These are phyloP conservation scores for Rhodophaea formosa DNA, from an alignment of 2,888 invertebrate species.

Conservation along the genomic window DNA sequence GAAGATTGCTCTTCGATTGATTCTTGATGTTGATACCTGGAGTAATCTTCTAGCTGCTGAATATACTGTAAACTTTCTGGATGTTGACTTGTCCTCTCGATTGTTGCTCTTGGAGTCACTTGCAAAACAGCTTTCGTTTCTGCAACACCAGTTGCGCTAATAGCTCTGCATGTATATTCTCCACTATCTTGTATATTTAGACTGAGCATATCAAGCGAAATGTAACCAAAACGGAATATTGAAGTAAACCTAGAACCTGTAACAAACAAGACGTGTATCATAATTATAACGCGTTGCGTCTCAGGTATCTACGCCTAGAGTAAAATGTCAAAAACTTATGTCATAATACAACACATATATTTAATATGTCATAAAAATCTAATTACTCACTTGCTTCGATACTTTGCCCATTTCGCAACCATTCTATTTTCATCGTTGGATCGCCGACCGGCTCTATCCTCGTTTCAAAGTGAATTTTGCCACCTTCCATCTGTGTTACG, in stretches of 20 bases:
- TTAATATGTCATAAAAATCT: background rate
- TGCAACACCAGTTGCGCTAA: conserved; percentile 92
- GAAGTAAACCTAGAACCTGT: conserved; percentile 96
- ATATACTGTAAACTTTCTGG: conserved; percentile 95
- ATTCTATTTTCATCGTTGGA: conserved; percentile 97
- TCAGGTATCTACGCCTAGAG: no score
- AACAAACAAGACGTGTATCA: conserved; percentile 31
- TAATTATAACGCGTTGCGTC: background rate
- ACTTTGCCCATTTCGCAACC: conserved; percentile 95
- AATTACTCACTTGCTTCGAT: conserved; percentile 91
- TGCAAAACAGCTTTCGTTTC: conserved; percentile 91
- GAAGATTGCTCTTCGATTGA: conserved; percentile 90
- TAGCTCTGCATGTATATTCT: conserved; percentile 93
- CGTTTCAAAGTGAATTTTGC: conserved; percentile 97
- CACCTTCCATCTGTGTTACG: conserved; percentile 92
- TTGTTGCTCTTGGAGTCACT: conserved; percentile 90
- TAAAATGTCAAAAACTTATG: no score
- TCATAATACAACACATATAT: background rate
- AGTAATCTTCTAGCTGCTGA: conserved; percentile 94
- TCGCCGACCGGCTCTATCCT: conserved; percentile 98
- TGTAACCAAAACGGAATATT: conserved; percentile 98
- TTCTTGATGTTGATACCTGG: conserved; percentile 91
- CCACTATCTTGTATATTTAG: conserved; percentile 93
- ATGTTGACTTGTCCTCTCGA: conserved; percentile 94
- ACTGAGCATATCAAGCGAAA: conserved; percentile 94